Conservation (phyloP, 2,888 invertebrate species). For the Lycaena phlaeas region DNA sequence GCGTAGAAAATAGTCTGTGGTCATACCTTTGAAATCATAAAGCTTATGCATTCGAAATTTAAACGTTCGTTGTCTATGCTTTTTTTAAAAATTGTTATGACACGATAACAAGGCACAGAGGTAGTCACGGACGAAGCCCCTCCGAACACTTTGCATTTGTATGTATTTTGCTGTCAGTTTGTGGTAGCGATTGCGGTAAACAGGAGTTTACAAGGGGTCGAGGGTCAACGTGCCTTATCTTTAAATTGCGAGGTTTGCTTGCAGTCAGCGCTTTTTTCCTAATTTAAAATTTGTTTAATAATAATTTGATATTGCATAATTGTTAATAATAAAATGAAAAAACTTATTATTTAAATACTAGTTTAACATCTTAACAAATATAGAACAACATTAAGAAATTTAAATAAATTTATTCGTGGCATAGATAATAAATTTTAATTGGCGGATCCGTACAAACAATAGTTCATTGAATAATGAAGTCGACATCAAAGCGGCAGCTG, state of each 20-base stretch:
- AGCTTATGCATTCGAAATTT: too few relatives aligned
- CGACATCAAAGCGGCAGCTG: slow-evolving; percentile 58
- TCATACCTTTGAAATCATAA: too few relatives aligned
- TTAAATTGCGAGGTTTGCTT: slow-evolving; percentile 17
- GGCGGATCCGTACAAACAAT: slow-evolving; percentile 7
- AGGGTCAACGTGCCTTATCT: slow-evolving; percentile 56
- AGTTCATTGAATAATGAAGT: slow-evolving; percentile 24
- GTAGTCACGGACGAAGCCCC: slow-evolving; percentile 18
- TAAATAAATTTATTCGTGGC: too few relatives aligned
- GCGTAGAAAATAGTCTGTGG: too few relatives aligned
- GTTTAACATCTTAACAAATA: too few relatives aligned
- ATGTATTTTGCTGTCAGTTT: slow-evolving; percentile 16
- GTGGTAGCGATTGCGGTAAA: slow-evolving; percentile 13
- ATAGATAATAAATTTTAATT: neutral
- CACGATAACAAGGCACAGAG: neutral
- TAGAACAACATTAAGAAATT: too few relatives aligned
- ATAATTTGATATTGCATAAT: too few relatives aligned
- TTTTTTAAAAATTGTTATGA: neutral
- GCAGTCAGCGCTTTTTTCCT: slow-evolving; percentile 13
- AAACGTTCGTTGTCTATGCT: too few relatives aligned
- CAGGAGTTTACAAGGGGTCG: slow-evolving; percentile 22
- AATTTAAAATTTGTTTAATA: too few relatives aligned
- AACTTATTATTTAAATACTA: too few relatives aligned
- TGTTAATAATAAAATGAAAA: too few relatives aligned
- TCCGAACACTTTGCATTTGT: slow-evolving; percentile 15